Percentiles rank a stretch among this genome's conserved stretches.
These are phyloP conservation scores for Euura lappo DNA, from an alignment of 1,140 invertebrate species.

Conservation along the genomic window DNA sequence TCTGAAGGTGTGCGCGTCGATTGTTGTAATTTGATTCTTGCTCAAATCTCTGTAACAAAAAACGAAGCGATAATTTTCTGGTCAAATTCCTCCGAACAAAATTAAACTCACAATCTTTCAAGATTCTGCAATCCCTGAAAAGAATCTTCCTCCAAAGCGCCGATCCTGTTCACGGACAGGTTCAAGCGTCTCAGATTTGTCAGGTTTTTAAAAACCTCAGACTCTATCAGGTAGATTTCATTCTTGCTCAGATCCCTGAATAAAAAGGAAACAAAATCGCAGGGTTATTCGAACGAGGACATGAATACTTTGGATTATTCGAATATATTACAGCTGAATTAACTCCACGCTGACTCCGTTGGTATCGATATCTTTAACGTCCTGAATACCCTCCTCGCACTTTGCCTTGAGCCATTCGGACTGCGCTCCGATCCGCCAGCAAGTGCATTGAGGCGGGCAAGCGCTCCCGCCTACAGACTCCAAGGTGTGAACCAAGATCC, in stretches of 20 bases:
- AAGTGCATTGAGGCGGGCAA: slow-evolving; percentile 50
- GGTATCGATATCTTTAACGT: slow-evolving; percentile 49
- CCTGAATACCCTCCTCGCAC: slow-evolving; percentile 47
- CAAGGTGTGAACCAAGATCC: slow-evolving; percentile 40
- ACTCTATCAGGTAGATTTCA: slow-evolving; percentile 74
- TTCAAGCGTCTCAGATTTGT: slow-evolving; percentile 73
- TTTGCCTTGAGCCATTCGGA: slow-evolving; percentile 51
- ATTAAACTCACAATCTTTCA: slow-evolving; percentile 65
- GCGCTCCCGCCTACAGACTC: slow-evolving; percentile 32
- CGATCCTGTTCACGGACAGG: slow-evolving; percentile 71
- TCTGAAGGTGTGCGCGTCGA: slow-evolving; percentile 77
- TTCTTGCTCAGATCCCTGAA: slow-evolving; percentile 80
- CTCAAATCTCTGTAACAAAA: slow-evolving; percentile 71
- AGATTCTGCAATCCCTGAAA: slow-evolving; percentile 69
- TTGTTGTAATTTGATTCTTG: slow-evolving; percentile 76
- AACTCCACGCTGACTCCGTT: slow-evolving; percentile 48
- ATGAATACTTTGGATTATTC: not conserved
- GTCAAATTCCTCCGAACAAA: slow-evolving; percentile 12
- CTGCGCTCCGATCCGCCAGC: slow-evolving; percentile 51
- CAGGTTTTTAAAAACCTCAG: slow-evolving; percentile 74
- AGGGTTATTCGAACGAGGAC: not conserved
- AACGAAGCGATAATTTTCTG: slow-evolving; percentile 20
- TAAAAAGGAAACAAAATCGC: slow-evolving; percentile 31
- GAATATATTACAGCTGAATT: slow-evolving; percentile 46
- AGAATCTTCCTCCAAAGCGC: slow-evolving; percentile 66